Base-by-base conservation (phyloP, 2,113 vertebrate genomes). In the Alethe diademata region DNA sequence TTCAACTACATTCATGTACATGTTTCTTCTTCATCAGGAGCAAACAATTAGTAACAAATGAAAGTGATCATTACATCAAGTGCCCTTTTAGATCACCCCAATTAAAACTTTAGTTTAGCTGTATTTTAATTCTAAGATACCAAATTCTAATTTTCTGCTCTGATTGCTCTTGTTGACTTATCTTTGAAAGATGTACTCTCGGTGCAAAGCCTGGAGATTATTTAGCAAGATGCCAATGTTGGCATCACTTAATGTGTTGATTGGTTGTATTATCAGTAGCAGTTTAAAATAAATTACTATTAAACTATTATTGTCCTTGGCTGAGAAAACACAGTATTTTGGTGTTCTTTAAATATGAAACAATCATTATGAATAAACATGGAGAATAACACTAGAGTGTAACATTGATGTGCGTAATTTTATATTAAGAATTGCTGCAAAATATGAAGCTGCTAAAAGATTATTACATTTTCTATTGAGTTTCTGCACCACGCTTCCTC, bases 131-230 rank as follows among this genome's bases (percentile, higher is more conserved):
- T 98, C 97, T 97, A 98, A 99, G 98, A 99, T 98, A 99, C 98
- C 98, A 99, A 99, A 99, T 99, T 99, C 99, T 99, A 98, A 99
- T 99, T 99, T 99, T 99, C 99, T 98, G 99, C 99, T 98, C 98
- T 99, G 99, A 98, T 99, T 99, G 98, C 98, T 99, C 99, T 98
- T 99, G 99, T 99, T 99, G 99, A 99, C 99, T 99, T 98, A 98
- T 99, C 98, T 99, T 98, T 98, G 98, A 98, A 98, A 98, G 98
- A 99, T 98, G 98, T 98, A 98, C 98, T 98, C 97, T 97, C 96
- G 74, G 97, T 97, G 98, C 97, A 97, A 97, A 98, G 97, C 92
- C 96, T 93, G 96, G 97, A 98, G 98, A 99, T 99, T 98, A 98
- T 99, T 99, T 99, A 99, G 98, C 98, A 98, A 99, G 98, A 99